A percentile compares a stretch with the other conserved stretches of the same genome.
Conservation (phyloP, 2,113 vertebrate species). For the Stercorarius parasiticus region DNA sequence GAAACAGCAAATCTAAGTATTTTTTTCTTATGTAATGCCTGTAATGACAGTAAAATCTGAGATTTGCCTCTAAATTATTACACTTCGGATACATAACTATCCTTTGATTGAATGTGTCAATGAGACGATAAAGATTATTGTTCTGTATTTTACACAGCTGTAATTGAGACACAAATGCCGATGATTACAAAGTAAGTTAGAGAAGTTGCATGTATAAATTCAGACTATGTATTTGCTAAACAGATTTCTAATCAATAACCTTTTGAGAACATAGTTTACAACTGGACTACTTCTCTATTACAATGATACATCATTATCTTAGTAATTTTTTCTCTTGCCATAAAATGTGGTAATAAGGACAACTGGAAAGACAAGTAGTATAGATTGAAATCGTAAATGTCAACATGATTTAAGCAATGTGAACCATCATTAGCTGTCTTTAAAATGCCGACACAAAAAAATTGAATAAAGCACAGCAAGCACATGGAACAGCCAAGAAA, state of each 20-base stretch:
- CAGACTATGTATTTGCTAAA: not conserved
- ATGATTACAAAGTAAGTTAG: not conserved
- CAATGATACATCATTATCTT: not conserved
- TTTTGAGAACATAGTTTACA: not conserved
- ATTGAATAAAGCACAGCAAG: not conserved
- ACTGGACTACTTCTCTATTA: not conserved
- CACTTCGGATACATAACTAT: not conserved
- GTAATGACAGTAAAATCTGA: not conserved
- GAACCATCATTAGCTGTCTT: not conserved
- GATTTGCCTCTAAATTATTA: not conserved
- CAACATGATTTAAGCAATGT: not conserved
- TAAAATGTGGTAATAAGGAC: not conserved
- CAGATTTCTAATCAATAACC: not conserved
- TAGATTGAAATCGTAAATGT: not conserved
- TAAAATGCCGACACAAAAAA: not conserved
- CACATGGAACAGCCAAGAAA: not conserved
- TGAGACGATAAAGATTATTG: not conserved
- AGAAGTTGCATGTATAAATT: not conserved
- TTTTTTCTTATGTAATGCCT: not conserved
- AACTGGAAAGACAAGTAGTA: not conserved
- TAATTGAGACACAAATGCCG: not conserved
- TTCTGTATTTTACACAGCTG: not conserved
- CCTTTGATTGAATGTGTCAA: not conserved
- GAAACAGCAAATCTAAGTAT: not conserved
- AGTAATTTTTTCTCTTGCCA: not conserved